A percentile compares a stretch with the other conserved stretches of the same genome.
Evolutionary conservation across 2,113 vertebrate species (phyloP).

Genomic region (Chamaetylas fuelleborni): DNA sequence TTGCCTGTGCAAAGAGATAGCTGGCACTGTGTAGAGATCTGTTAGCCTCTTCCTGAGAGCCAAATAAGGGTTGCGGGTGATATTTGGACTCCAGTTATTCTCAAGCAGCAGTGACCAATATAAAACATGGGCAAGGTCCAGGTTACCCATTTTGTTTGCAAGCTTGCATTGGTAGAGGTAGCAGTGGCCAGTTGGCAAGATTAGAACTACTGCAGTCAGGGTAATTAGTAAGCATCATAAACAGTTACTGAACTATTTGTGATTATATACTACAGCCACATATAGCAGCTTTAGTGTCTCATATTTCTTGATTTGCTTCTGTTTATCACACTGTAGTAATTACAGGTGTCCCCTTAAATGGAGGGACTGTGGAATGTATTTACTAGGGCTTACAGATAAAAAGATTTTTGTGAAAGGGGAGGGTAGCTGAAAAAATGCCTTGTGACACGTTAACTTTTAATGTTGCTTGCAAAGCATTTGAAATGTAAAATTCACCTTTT

Average conservation of each 20-base stretch:
- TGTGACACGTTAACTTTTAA: not conserved
- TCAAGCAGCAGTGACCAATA: not conserved
- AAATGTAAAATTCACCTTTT: constrained; percentile 23
- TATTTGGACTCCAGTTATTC: not conserved
- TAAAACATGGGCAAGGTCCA: not conserved
- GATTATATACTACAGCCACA: not conserved
- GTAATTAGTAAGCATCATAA: not conserved
- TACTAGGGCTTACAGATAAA: not conserved
- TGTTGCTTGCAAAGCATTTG: constrained; percentile 48
- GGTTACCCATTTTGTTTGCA: not conserved
- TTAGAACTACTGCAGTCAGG: fast-evolving
- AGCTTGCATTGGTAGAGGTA: not conserved
- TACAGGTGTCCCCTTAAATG: not conserved
- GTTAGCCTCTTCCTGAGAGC: not conserved
- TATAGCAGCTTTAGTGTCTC: not conserved
- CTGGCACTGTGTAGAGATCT: not conserved
- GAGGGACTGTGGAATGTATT: not conserved
- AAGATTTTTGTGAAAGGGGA: not conserved
- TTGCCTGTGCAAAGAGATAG: not conserved
- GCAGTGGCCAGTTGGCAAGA: not conserved
- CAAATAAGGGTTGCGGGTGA: not conserved
- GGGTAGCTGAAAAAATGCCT: not conserved
- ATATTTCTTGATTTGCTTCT: not conserved
- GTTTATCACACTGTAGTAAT: constrained; percentile 22
- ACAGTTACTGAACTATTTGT: not conserved